Base-by-base conservation (phyloP, 2,797 vertebrate genomes). In the Acipenser ruthenus region DNA sequence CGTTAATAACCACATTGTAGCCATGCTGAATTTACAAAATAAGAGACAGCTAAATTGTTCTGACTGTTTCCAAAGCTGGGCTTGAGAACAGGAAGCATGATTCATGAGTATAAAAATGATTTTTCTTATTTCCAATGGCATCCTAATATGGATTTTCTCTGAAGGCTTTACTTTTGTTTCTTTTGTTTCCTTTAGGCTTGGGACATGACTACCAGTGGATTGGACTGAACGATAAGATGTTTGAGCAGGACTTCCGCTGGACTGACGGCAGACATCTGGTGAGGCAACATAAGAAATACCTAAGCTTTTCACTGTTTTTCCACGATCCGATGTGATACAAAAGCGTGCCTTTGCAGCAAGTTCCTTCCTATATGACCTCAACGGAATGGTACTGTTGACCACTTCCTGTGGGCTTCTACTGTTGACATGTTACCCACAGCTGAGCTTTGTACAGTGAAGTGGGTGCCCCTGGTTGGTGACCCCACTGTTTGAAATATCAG, bases 141-240 rank as follows among this genome's bases (percentile, higher is more conserved):
- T 67, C 73, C 73, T 72, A 80, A 73, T 75, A 71, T 75, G 72
- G 78, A 49, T 77, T 78, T 69, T 62, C 66, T 73, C 74, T 70
- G 75, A 68, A 80, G 74, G 72, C 63, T 56, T 56, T 72, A 15
- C 63, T 50, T 76, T 64, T 82, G 71, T 65, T 79, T 86, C 65
- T 51, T 72, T 72, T 18, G 74, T 8, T 64, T 56, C 58, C 69
- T 11, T 37, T 82, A 99, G 97, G 94, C 75, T 87, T 99, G 77
- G 95, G 95, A 65, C 94, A 95, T 71, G 95, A 99, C 79, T 99
- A 99, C 75, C 97, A 99, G 79, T 99, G 97, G 97, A 95, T 99
- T 62, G 97, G 96, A 64, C 88, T 99, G 71, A 99, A 96, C 68
- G 97, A 99, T 91, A 99, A 97, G 85, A 94, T 97, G 96, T 99